Conservation (phyloP, 64 coral and sea anemone genomes). For the Actinia tenebrosa region DNA sequence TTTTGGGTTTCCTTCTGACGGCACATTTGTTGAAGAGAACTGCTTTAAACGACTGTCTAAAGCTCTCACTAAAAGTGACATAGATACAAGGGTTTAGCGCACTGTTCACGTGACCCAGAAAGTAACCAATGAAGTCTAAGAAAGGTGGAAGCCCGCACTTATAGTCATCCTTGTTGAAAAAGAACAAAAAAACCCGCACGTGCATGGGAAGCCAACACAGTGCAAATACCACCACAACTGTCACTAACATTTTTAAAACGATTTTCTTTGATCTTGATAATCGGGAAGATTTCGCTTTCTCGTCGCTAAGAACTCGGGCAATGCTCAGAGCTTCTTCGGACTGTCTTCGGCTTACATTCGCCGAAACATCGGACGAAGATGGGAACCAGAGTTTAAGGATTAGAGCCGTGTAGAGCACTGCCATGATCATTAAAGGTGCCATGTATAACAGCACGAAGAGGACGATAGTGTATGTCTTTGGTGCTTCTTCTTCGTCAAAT, state of each 20-base stretch:
- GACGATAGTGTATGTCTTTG: conserved; percentile 57
- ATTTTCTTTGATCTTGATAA: conserved; percentile 35
- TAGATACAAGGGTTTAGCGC: conserved; percentile 71
- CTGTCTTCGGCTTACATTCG: conserved; percentile 20
- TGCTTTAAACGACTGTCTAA: conserved; percentile 8
- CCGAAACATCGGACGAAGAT: background rate
- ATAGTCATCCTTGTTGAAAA: conserved; percentile 42
- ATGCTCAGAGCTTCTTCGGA: conserved; percentile 29
- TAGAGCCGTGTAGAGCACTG: conserved; percentile 51
- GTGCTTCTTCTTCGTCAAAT: conserved; percentile 51
- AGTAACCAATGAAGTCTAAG: conserved; percentile 63
- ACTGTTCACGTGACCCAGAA: conserved; percentile 66
- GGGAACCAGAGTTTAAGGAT: conserved; percentile 48
- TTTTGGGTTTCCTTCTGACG: background rate
- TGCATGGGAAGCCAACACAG: conserved; percentile 79
- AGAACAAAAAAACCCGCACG: conserved; percentile 53
- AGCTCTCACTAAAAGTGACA: conserved; percentile 33
- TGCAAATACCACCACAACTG: conserved; percentile 64
- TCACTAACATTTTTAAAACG: conserved; percentile 58
- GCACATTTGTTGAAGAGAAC: background rate
- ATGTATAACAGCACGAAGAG: conserved; percentile 67
- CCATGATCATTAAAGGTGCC: conserved; percentile 43
- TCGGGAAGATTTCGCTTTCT: background rate
- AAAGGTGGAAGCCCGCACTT: conserved; percentile 55
- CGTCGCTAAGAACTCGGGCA: background rate